Evolutionary conservation across 2,888 invertebrate species (phyloP).

Genomic region (Apamea sordens): DNA sequence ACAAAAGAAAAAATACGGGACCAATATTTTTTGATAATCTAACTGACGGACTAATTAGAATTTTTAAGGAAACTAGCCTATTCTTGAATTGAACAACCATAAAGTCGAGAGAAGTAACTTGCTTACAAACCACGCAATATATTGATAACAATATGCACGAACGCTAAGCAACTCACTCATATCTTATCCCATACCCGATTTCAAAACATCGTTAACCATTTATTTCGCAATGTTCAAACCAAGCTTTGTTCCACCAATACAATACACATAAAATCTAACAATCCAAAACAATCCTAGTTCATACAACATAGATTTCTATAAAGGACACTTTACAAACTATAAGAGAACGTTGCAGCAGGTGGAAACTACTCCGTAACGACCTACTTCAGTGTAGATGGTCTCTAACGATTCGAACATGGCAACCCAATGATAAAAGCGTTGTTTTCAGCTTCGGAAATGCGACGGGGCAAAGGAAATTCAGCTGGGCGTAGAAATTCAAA

Average conservation of each 20-base stretch:
- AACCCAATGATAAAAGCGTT: constrained; percentile 37
- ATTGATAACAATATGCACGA: neutral
- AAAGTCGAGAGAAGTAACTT: neutral
- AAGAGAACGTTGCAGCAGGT: constrained; percentile 40
- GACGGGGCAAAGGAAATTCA: constrained; percentile 47
- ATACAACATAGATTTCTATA: constrained; percentile 21
- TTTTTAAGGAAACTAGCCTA: too few species aligned
- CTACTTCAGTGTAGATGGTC: constrained; percentile 38
- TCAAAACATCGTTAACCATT: neutral
- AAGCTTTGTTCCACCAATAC: neutral
- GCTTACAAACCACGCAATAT: neutral
- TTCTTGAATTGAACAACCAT: neutral
- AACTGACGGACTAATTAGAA: too few species aligned
- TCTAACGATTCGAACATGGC: constrained; percentile 31
- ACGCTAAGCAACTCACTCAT: neutral
- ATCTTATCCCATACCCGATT: neutral
- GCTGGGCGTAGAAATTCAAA: constrained; percentile 48
- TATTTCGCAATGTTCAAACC: neutral
- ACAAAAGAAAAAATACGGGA: too few species aligned
- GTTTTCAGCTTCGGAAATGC: constrained; percentile 57
- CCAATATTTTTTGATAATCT: too few species aligned
- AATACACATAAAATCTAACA: constrained; percentile 29
- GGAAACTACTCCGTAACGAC: constrained; percentile 36
- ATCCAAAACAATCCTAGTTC: constrained; percentile 19
- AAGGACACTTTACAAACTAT: constrained; percentile 34